Base-by-base conservation (phyloP, 2,797 vertebrate genomes). In the Pachyuromys duprasi region DNA sequence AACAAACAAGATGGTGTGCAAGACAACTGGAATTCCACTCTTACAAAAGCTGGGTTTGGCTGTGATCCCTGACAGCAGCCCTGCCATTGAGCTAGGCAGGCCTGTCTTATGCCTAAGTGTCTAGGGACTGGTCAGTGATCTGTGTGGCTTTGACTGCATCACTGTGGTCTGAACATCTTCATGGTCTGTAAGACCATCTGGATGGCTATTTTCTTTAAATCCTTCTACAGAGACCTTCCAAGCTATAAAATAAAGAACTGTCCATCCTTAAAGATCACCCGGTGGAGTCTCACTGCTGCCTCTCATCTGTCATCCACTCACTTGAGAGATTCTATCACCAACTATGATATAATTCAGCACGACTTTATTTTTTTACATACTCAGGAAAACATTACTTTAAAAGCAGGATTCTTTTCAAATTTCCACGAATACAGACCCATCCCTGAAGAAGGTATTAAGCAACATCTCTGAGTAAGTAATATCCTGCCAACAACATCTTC, bases 401-500 rank as follows among this genome's bases (percentile, higher is more conserved):
- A 55, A 36, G n/a, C 20, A 53, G 45, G 31, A 26, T 49, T 49
- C 36, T 81, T 84, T 70, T 31, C 65, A 84, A 76, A 78, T 93
- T 94, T 55, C 62, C 55, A 28, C 53, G 55, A 95, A 75, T 31
- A 57, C 5, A 33, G 69, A 53, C 28, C 42, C 13, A 9, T 74
- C 63, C 18, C 15, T 26, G 45, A 96, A 92, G 89, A 96, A 70
- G 5, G 1, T 86, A 86, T 5, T 57, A 94, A 95, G 69, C 42
- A 95, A 55, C 55, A 86, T 81, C 89, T 87, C 75, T 95, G 36
- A 84, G 76, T 94, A 79, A 86, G 62, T 26, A 86, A 82, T 36
- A 81, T 55, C 33, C 28, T 81, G 83, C 70, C 96, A 92, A 88
- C 86, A 92, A 31, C 74, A 92, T 8, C 83, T 96, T 87, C 3